Evolutionary conservation across 2,797 vertebrate genomes (phyloP), one percentile per base, ranked within the genome.

Genomic region (Siniperca scherzeri): DNA sequence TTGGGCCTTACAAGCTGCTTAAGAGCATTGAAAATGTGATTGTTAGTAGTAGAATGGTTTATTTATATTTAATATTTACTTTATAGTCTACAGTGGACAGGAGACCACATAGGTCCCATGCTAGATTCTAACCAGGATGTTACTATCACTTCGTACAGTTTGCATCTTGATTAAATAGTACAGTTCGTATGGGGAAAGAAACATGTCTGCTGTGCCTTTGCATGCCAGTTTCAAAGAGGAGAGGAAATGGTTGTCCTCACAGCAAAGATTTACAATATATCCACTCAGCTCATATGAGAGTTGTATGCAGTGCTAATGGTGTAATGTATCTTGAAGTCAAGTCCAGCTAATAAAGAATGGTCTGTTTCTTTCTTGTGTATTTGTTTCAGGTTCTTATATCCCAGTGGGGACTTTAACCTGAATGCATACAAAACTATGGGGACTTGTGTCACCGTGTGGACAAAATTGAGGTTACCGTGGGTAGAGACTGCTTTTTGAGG

Each of bases 311-410:
- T 56, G 38, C 33, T 65, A 22, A 65, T 21, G 48, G 33, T 78
- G 3, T 44, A 56, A 55, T 48, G 55, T 50, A 46, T 22, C 52
- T 53, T 46, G 48, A 36, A 56, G 17, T 30, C 40, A 56, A 33
- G 21, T 55, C 19, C 19, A 60, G 6, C 21, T 60, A 40, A 57
- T 65, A 38, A 66, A 67, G 25, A 79, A 72, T 66, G 40, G 65
- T 66, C 59, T 38, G 27, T 53, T 65, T 36, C 50, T 53, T 57
- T 21, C 4, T 38, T 27, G 27, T 27, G 27, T 2, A 27, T 27
- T 30, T 30, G 30, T 30, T 3, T 30, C 27, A 27, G 27, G 27
- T 27, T 27, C 27, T 27, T 27, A 27, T 27, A 27, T 27, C 27
- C 27, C 27, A 27, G 27, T 27, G 27, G 27, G 27, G 27, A 27